phyloP scores from a whole-genome alignment of 2,888 invertebrate genomes.

The Catocala fraxini region DNA sequence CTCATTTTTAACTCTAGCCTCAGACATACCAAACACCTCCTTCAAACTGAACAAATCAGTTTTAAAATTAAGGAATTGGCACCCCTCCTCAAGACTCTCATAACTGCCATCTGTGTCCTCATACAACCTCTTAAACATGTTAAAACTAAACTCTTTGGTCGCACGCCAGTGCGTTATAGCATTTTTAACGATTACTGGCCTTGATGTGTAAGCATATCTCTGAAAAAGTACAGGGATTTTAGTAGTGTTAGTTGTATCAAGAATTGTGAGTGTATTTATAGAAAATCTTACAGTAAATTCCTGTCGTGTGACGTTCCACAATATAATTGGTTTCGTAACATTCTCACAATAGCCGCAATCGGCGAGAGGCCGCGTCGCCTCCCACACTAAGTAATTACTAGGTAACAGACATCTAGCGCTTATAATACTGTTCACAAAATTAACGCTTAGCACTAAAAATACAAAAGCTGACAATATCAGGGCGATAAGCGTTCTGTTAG shows the following conservation, averaged over 20 bases:
- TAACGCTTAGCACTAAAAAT: slow-evolving; percentile 60
- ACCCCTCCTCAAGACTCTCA: slow-evolving; percentile 92
- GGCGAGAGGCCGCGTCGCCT: slow-evolving; percentile 94
- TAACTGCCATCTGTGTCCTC: slow-evolving; percentile 90
- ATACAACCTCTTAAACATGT: slow-evolving; percentile 91
- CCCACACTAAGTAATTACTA: slow-evolving; percentile 95
- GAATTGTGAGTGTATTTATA: slow-evolving; percentile 24
- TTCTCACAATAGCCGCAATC: slow-evolving; percentile 93
- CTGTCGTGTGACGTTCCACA: slow-evolving; percentile 90
- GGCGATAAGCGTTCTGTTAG: slow-evolving; percentile 59
- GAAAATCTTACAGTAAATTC: slow-evolving; percentile 87
- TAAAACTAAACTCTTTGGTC: slow-evolving; percentile 89
- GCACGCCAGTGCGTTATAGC: slow-evolving; percentile 94
- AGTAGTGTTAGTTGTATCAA: slow-evolving; percentile 11
- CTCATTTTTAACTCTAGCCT: slow-evolving; percentile 88
- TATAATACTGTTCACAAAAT: slow-evolving; percentile 71
- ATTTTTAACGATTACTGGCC: slow-evolving; percentile 93
- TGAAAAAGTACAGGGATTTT: slow-evolving; percentile 55
- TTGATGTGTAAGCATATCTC: slow-evolving; percentile 92
- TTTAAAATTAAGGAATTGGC: slow-evolving; percentile 95
- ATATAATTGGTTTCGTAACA: slow-evolving; percentile 89
- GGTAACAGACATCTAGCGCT: slow-evolving; percentile 92
- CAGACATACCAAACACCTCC: slow-evolving; percentile 93
- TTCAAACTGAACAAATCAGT: slow-evolving; percentile 92
- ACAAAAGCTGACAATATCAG: slow-evolving; percentile 56